Base-by-base conservation (phyloP, 2,113 vertebrate genomes). In the Grammomys dolichurus region DNA sequence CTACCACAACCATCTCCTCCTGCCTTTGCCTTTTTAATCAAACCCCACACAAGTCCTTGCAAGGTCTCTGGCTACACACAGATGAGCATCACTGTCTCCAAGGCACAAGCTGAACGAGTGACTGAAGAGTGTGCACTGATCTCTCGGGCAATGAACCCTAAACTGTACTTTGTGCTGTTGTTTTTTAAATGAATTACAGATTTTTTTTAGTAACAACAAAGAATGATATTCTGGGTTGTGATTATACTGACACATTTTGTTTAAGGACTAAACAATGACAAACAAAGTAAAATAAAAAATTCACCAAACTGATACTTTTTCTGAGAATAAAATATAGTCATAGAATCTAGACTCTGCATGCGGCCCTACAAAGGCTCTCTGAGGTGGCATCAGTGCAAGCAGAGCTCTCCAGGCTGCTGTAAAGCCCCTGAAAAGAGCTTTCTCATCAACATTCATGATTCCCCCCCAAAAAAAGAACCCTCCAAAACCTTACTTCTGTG, bases 41-140 rank as follows among this genome's bases (percentile, higher is more conserved):
- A 95, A 95, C 24, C 77, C 86, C 73, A 87, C 97, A 96, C 94
- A 97, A 97, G 96, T 90, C 77, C 95, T 98, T 96, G 96, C 97
- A 97, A 97, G 94, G 96, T 93, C 95, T 73, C 87, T 93, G 94
- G 94, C 82, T 54, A 95, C 94, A 97, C 95, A 97, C 97, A 97
- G 96, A 97, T 95, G 93, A 97, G 91, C 96, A 97, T 96, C 96
- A 95, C 94, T 92, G 81, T 95, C 72, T 97, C 81, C 51, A 88
- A 97, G 90, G 92, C 90, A 95, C 77, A 87, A 91, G 81, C 90
- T 95, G 60, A 97, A 91, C 77, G 19, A 96, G 89, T 84, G 92
- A 91, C 33, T 82, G 94, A 93, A 96, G 91, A 97, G 90, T 91
- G 76, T 94, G 82, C 81, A 95, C 65, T 94, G 82, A 97, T 70